Evolutionary conservation across 1,140 invertebrate genomes (phyloP).

Genomic region (Archivesica marissinica): DNA sequence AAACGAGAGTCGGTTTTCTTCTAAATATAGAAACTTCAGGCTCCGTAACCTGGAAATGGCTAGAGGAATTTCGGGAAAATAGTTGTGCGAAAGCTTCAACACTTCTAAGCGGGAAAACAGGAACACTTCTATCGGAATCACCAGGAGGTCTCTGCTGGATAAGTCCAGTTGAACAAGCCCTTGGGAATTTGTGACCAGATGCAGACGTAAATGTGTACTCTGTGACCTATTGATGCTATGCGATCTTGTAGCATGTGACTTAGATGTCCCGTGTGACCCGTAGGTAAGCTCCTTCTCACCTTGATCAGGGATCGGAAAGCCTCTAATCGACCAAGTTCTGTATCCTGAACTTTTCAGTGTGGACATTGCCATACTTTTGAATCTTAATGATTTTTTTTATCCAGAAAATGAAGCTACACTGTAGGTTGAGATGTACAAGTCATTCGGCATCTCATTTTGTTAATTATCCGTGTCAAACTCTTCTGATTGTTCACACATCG

Average conservation of each 20-base stretch:
- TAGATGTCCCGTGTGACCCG: slow-evolving; percentile 26
- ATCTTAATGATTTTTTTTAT: too few relatives aligned
- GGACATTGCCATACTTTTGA: slow-evolving; percentile 25
- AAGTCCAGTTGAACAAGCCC: slow-evolving; percentile 78
- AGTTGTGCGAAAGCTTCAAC: slow-evolving; percentile 77
- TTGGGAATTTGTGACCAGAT: slow-evolving; percentile 70
- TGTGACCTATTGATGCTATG: neutral
- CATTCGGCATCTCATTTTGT: too few relatives aligned
- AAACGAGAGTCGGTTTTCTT: slow-evolving; percentile 73
- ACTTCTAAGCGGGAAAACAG: slow-evolving; percentile 75
- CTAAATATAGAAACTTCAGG: slow-evolving; percentile 72
- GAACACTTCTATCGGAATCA: slow-evolving; percentile 76
- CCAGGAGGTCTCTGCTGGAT: slow-evolving; percentile 62
- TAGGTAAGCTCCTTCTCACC: neutral
- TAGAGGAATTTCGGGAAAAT: slow-evolving; percentile 72
- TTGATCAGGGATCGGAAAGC: slow-evolving; percentile 1
- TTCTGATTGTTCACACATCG: too few relatives aligned
- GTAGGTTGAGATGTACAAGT: too few relatives aligned
- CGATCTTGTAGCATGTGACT: slow-evolving; percentile 44
- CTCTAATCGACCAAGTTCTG: slow-evolving; percentile 46
- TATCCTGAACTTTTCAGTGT: slow-evolving; percentile 63
- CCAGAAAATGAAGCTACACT: too few relatives aligned
- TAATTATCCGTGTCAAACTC: too few relatives aligned
- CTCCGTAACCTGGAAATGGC: slow-evolving; percentile 74
- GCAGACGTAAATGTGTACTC: slow-evolving; percentile 46